Evolutionary conservation across 2,113 vertebrate genomes (phyloP), one percentile per base, ranked within the genome.

Genomic region (Paracyprichromis sp.): DNA sequence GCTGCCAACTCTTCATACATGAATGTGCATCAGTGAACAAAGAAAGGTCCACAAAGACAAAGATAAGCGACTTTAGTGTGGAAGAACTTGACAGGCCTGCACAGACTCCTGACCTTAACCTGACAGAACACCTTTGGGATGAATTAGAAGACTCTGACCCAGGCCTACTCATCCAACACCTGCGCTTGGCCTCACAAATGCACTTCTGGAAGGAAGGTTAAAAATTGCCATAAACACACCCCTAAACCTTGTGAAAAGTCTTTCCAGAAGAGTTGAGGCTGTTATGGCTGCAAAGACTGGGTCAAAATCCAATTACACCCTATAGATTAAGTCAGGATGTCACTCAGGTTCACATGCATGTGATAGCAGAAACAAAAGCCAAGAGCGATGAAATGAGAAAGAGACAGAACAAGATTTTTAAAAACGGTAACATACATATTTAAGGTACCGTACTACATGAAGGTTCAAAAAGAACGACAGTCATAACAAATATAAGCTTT

Each of bases 141-240:
- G 16, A 63, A 19, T 63, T 63, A 63, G 59, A 63, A 63, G 29
- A 0, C 0, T 7, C 16, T 19, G 29, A 19, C 16, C 0, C 29
- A 63, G 59, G 29, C 5, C 29, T 34, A 1, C 29, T 34, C 9
- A 34, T 2, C 0, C 29, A 63, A 63, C 29, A 63, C 59, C 57
- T 61, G 57, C 1, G 0, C 57, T 3, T 17, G 29, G 29, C 57
- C 26, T 61, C 29, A 61, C 57, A 0, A 34, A 31, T 10, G 57
- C 57, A 61, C 57, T 61, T 34, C 8, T 61, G 29, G 0, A 61
- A 61, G 57, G 3, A 61, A 61, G 8, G 29, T 63, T 9, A 61
- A 7, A 61, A 61, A 61, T 0, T 11, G 16, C 29, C 29, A 34
- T 19, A 19, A 61, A 61, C 16, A 61, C 57, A 10, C 57, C 1